Base-by-base conservation (phyloP, 2,888 invertebrate genomes). In the Miltochrista miniata region DNA sequence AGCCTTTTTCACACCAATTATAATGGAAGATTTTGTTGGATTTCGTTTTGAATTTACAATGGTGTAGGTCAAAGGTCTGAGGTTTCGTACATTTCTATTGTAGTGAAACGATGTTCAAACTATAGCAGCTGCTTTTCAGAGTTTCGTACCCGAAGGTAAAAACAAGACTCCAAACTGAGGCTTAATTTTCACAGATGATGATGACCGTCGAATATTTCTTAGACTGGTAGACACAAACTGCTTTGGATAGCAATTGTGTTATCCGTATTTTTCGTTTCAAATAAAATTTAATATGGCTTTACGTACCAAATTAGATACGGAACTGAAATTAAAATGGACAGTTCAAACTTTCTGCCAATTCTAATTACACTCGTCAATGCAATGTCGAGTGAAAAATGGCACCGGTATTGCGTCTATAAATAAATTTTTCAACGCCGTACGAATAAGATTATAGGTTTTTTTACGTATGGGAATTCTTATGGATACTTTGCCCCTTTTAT, bases 1-100 rank as follows among this genome's bases (percentile, higher is more conserved):
- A 66, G 60, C 64, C 68, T 49, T 51, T 64, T 72, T 65, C 64
- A 56, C 68, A 69, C 72, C 78, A 80, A 80, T 83, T 83, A 81
- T 76, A 70, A n/a, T 69, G 12, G 11, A 7, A 47, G 66, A 57
- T 62, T 51, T 47, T 48, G 44, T 48, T 44, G 61, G 62, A 61
- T 62, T 56, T 42, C 40, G 43, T 31, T 54, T 51, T 56, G 59
- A 61, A 61, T 68, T 68, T 64, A 57, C 59, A 61, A 48, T 57
- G 68, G 59, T 50, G 30, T 48, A 63, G 59, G 61, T 57, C 45
- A 39, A 44, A 49, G 46, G 18, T 56, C 45, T n/a, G n/a, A 48
- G 50, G n/a, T 13, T 39, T 36, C 13, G 49, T 66, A 51, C 30
- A 53, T 42, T 50, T 51, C n/a, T n/a, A n/a, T 48, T 50, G 36